Evolutionary conservation across 2,113 vertebrate genomes (phyloP), one percentile per base, ranked within the genome.

Genomic region (Himantopus leucocephalus): DNA sequence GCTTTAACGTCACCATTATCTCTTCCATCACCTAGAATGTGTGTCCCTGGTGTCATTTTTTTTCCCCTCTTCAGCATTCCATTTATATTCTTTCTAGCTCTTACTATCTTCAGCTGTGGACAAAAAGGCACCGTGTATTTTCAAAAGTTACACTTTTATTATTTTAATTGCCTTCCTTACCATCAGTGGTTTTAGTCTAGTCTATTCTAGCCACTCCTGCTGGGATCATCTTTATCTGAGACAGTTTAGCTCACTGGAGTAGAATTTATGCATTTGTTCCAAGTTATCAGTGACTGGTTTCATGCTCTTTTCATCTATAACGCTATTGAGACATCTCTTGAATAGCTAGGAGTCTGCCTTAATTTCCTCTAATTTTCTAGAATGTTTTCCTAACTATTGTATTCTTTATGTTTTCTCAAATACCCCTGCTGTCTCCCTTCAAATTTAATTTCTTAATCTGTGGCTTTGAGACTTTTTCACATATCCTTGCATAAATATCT

Each of bases 401-500:
- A 21, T 39, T 60, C 70, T 86, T 58, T 34, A 30, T 72, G 39
- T 14, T 77, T 88, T 84, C 48, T 84, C n/a, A 59, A 86, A 75
- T 43, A 55, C 7, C 18, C 24, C 39, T 26, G 8, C 45, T 50
- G 19, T 58, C n/a, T 80, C 16, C 18, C 34, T 94, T 92, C 86
- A 60, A 68, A 91, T 83, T 48, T 80, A 43, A 81, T 86, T 94
- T 96, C 88, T 92, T 86, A 63, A 63, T 92, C 82, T 56, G 35
- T 80, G 68, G 16, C 67, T 95, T 66, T 39, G 50, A 96, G 82
- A 56, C 53, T 87, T 86, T 50, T 70, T 63, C 15, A 11, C 11
- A 19, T 92, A 86, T 89, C 39, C 39, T 75, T 92, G 67, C 88
- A 82, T 75, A 91, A 91, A 79, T 92, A 80, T 73, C 71, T 91